These are phyloP conservation scores for Ptychobarbus kaznakovi DNA, from an alignment of 2,797 vertebrate species.

Conservation along the genomic window DNA sequence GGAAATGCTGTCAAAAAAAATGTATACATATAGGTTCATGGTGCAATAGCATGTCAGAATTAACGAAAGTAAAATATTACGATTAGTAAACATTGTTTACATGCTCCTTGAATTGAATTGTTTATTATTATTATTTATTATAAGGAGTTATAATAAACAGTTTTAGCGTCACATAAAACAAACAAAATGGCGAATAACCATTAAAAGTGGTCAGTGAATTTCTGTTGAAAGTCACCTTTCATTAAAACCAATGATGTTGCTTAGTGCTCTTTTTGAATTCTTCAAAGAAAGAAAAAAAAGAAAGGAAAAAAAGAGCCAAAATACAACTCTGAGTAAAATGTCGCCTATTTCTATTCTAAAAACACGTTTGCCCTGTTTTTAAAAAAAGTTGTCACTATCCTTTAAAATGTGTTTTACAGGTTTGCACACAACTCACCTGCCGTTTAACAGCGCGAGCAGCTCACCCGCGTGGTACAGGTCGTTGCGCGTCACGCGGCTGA, in stretches of 20 bases:
- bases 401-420: neutral
- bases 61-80: neutral
- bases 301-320: neutral
- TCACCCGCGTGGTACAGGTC: constrained; percentile 98
- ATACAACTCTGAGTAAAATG: neutral
- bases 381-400: neutral
- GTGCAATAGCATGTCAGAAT: too few species aligned
- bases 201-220: neutral
- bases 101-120: neutral
- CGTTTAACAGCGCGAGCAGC: constrained; percentile 94
- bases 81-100: neutral
- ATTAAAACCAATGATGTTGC: neutral
- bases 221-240: neutral
- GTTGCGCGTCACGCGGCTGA: constrained; percentile 94
- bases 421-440: constrained; percentile 81
- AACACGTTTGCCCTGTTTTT: neutral
- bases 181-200: neutral
- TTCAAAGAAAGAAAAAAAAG: neutral
- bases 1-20: neutral
- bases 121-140: neutral
- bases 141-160: neutral
- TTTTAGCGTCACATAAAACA: neutral
- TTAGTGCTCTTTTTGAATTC: neutral
- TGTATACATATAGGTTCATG: neutral
- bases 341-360: neutral